A percentile compares a stretch with the other conserved stretches of the same genome.
These are phyloP conservation scores for Drosophila picticornis DNA, from an alignment of 2,888 invertebrate genomes.

Conservation along the genomic window DNA sequence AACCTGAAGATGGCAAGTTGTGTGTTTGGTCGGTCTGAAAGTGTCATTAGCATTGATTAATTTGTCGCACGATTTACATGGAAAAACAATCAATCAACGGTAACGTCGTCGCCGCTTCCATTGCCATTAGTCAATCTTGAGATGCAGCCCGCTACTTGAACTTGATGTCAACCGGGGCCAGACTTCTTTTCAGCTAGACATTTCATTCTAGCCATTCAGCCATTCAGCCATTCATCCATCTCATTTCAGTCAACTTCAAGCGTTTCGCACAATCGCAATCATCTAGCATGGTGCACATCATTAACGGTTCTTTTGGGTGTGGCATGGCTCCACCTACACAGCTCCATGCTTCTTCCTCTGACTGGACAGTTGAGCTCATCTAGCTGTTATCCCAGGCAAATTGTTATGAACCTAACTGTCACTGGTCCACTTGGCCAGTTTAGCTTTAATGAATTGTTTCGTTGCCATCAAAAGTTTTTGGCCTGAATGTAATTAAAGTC, in stretches of 20 bases:
- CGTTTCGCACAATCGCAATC: conserved; percentile 63
- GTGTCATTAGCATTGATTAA: conserved; percentile 86
- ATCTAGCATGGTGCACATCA: conserved; percentile 75
- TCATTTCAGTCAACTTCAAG: conserved; percentile 49
- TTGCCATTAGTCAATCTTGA: conserved; percentile 77
- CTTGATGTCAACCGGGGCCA: conserved; percentile 60
- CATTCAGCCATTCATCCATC: conserved; percentile 45
- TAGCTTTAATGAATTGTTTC: conserved; percentile 70
- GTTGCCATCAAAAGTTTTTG: conserved; percentile 41
- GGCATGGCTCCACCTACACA: conserved; percentile 39
- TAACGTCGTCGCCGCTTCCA: conserved; percentile 43
- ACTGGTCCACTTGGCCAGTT: conserved; percentile 33
- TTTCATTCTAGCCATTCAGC: conserved; percentile 20
- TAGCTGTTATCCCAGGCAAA: conserved; percentile 40
- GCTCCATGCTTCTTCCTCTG: neutral
- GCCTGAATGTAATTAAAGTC: conserved; percentile 63
- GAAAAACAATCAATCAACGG: conserved; percentile 83
- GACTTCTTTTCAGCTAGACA: conserved; percentile 34
- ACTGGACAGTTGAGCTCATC: conserved; percentile 50
- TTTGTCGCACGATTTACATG: conserved; percentile 82
- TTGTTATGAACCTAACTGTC: conserved; percentile 43
- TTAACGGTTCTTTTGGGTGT: conserved; percentile 65
- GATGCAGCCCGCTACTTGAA: conserved; percentile 75
- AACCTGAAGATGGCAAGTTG: conserved; percentile 62
- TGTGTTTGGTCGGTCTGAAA: conserved; percentile 63